phyloP scores from a whole-genome alignment of 2,888 invertebrate genomes.

The Troglohyphantes excavatus region DNA sequence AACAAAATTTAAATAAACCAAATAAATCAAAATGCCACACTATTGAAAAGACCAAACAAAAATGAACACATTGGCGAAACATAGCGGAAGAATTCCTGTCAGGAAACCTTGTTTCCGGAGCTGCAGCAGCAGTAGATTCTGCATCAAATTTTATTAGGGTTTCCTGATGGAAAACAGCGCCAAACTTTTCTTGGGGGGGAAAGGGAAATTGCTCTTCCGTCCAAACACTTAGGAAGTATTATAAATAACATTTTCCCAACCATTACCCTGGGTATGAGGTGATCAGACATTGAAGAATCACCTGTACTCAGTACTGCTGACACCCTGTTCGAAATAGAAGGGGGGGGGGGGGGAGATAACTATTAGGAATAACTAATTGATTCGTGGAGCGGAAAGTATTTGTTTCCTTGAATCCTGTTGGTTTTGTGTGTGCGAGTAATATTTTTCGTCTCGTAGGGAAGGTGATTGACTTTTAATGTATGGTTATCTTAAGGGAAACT shows the following conservation, averaged over 20 bases:
- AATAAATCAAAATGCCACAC: neutral
- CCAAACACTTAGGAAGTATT: constrained; percentile 20
- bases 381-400: neutral
- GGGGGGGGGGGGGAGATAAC: neutral
- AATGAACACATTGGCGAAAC: neutral
- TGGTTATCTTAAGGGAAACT: too few relatives aligned
- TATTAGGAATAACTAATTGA: constrained; percentile 7
- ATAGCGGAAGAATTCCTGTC: neutral
- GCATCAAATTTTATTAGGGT: constrained; percentile 20
- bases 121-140: neutral
- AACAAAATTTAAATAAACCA: neutral
- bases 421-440: constrained; percentile 10
- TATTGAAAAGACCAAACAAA: neutral
- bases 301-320: neutral
- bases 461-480: neutral
- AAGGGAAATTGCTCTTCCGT: constrained; percentile 37
- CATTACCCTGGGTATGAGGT: neutral
- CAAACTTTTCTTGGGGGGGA: constrained; percentile 4
- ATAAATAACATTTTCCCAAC: constrained; percentile 29
- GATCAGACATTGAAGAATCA: constrained; percentile 19
- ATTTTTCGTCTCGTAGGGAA: neutral
- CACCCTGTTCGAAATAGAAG: neutral
- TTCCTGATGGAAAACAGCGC: constrained; percentile 8
- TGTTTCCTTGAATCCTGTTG: neutral
- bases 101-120: constrained; percentile 17